Base-by-base conservation (phyloP, 92 coral and sea anemone species). In the Bergia sp. region DNA sequence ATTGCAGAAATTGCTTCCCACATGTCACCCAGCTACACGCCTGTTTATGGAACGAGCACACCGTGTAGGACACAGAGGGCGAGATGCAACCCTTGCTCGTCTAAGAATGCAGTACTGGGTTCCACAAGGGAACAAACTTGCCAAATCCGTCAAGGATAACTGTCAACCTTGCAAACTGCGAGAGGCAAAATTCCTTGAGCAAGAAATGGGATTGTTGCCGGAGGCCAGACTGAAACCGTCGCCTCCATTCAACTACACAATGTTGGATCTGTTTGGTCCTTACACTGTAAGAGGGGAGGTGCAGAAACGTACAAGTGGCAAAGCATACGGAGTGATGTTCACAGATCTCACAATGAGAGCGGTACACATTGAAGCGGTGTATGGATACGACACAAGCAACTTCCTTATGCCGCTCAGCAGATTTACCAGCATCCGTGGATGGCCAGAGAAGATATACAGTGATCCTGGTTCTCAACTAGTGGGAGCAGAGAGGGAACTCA, bases 401-500 rank as follows among this genome's bases (percentile, higher is more conserved):
- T 94, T 94, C 42, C 93, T 94, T 23, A 85, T 92, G 91, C 93
- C 92, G 5, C 78, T 92, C 9, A 94, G 92, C 78, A 90, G 95
- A 75, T 94, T 92, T 44, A 86, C 95, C 12, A 86, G 93, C 85
- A 75, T 94, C 40, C 88, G 92, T 53, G 94, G 96, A 42, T 90
- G 94, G 95, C 92, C 92, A 29, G 90, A 89, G 85, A 92, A 7
- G 7, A 85, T 93, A 4, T 91, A 92, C 94, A 94, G 95, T 75
- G 93, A 94, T 88, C 94, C 93, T 58, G 95, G 96, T 38, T 94
- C 94, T 53, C 94, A 94, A 67, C 90, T 92, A 76, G 92, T 87
- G 10, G 95, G 95, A 3, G 91, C 95, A 41, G 89, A 87, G 21
- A 44, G 94, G 64, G 96, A 94, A 23, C 88, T 94, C 58, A 78